Percentiles rank a stretch among this genome's conserved stretches.
Conservation (phyloP, 2,113 vertebrate species). For the Labeo catla region DNA sequence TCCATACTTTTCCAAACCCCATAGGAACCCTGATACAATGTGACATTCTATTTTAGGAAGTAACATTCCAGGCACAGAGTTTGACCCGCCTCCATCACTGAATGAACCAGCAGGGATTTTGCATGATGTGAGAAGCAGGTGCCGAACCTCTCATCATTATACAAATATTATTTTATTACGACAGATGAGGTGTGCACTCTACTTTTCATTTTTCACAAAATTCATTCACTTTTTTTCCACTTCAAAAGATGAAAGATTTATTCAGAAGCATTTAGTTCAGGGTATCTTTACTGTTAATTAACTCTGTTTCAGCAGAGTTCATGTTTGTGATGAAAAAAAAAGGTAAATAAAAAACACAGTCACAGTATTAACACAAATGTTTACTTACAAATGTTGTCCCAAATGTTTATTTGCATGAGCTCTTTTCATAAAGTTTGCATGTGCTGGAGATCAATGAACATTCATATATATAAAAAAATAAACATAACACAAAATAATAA, state of each 20-base stretch:
- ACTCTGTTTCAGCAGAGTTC: background rate
- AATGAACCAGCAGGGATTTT: background rate
- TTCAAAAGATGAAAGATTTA: background rate
- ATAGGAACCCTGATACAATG: background rate
- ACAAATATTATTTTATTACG: background rate
- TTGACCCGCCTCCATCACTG: background rate
- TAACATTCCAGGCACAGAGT: background rate
- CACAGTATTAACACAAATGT: too few species aligned
- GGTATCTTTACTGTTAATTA: background rate
- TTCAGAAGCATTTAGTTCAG: background rate
- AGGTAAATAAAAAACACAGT: too few species aligned
- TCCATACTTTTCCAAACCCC: too few species aligned
- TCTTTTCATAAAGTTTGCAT: constrained; percentile 11
- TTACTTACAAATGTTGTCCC: too few species aligned
- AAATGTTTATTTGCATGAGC: background rate
- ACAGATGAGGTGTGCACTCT: background rate
- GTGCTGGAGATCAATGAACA: background rate
- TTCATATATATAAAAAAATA: background rate
- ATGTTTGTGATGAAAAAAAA: background rate
- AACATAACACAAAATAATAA: background rate
- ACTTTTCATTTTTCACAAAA: background rate
- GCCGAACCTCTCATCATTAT: background rate
- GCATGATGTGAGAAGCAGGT: background rate
- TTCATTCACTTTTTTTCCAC: too few species aligned
- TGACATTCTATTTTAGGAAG: background rate